A percentile compares a stretch with the other conserved stretches of the same genome.
phyloP scores from a whole-genome alignment of 2,888 invertebrate genomes.

The Xestia xanthographa region DNA sequence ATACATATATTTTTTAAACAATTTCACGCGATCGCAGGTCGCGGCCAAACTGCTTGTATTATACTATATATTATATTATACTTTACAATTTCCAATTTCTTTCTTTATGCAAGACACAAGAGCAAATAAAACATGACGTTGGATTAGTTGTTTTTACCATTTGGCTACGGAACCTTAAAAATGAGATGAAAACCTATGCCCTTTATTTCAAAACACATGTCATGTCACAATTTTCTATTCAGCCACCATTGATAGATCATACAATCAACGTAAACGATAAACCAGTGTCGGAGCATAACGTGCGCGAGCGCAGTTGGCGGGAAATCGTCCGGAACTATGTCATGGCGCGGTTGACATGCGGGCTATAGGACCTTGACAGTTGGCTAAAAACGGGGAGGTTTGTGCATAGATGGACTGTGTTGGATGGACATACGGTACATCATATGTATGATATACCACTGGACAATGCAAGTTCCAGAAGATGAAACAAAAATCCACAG shows the following conservation, averaged over 20 bases:
- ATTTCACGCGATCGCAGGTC: no score
- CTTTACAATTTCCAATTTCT: no score
- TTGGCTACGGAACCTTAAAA: neutral
- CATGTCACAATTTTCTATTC: slow-evolving; percentile 14
- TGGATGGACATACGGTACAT: neutral
- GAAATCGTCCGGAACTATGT: slow-evolving; percentile 73
- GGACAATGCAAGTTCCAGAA: neutral
- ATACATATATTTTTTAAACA: no score
- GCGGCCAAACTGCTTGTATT: no score
- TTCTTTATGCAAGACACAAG: neutral
- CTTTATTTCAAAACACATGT: neutral
- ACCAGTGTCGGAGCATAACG: slow-evolving; percentile 46
- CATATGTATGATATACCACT: neutral
- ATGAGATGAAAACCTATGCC: neutral
- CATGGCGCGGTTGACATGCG: slow-evolving; percentile 71
- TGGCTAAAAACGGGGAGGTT: slow-evolving; percentile 22
- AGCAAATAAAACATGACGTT: neutral
- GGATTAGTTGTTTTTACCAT: neutral
- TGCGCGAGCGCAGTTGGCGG: slow-evolving; percentile 49
- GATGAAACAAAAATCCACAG: neutral
- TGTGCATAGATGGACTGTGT: neutral
- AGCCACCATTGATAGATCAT: slow-evolving; percentile 39
- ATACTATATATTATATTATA: no score
- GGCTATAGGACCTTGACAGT: slow-evolving; percentile 60
- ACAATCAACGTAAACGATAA: slow-evolving; percentile 48